Conservation (phyloP, 2,113 vertebrate genomes). For the Genyomyrus donnyi region DNA sequence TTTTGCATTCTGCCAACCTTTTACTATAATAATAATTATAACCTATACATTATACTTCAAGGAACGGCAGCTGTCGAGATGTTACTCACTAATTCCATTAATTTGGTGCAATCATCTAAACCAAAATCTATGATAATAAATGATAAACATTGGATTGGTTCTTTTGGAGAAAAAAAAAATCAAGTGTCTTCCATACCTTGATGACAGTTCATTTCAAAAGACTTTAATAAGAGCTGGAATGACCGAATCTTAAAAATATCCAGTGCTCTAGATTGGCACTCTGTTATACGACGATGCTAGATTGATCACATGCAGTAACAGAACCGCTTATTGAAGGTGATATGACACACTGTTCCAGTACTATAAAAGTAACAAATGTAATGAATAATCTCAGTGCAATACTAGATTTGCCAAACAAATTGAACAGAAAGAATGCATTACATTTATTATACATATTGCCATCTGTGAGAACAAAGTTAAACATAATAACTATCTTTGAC, state of each 20-base stretch:
- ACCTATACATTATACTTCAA: slow-evolving; percentile 49
- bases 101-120: slow-evolving; percentile 57
- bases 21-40: slow-evolving; percentile 34
- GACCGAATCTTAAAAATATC: neutral
- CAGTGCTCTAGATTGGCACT: neutral
- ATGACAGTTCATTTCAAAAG: neutral
- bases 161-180: slow-evolving; percentile 37
- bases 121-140: slow-evolving; percentile 57
- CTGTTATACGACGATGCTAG: neutral
- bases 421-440: neutral
- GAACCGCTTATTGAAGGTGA: neutral
- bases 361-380: neutral
- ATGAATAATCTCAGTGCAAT: slow-evolving; percentile 13
- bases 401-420: neutral
- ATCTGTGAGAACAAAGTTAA: neutral
- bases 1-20: slow-evolving; percentile 38
- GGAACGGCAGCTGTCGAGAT: slow-evolving; percentile 44
- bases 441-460: neutral
- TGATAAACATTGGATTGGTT: slow-evolving; percentile 49
- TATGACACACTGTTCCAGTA: neutral
- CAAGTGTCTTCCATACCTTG: neutral
- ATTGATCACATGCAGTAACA: neutral
- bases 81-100: slow-evolving; percentile 42
- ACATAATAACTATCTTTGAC: slow-evolving; percentile 27
- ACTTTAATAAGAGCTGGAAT: neutral